Conservation (phyloP, 2,113 vertebrate species). For the Gallinago undulata region DNA sequence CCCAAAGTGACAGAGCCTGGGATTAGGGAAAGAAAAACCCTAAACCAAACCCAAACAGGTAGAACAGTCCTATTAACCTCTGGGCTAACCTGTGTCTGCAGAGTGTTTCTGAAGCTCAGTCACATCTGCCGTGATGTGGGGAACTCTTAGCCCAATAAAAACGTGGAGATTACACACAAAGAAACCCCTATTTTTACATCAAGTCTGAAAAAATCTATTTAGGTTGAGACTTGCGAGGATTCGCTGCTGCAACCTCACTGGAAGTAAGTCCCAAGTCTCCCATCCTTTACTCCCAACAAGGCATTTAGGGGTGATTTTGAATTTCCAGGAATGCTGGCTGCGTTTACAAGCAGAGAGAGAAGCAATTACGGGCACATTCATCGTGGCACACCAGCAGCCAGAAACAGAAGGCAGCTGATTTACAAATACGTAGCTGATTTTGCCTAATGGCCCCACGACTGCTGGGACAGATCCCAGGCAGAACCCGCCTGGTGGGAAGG, state of each 20-base stretch:
- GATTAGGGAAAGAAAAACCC: not conserved
- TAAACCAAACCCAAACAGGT: not conserved
- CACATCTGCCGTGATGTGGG: not conserved
- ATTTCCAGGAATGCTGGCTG: not conserved
- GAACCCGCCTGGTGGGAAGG: not conserved
- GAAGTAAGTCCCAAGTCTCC: not conserved
- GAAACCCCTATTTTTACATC: not conserved
- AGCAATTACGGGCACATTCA: not conserved
- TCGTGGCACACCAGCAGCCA: not conserved
- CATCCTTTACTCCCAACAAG: not conserved
- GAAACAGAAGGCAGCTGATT: not conserved
- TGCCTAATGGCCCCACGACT: too few relatives aligned
- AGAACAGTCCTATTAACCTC: too few relatives aligned
- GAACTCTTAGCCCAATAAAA: not conserved
- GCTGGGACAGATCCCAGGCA: not conserved
- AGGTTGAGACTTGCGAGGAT: not conserved
- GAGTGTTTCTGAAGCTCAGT: not conserved
- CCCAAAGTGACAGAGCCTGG: not conserved
- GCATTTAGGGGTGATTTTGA: not conserved
- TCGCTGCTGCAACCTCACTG: not conserved
- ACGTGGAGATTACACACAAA: rapidly evolving
- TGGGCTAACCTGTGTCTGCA: not conserved
- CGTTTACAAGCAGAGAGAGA: not conserved
- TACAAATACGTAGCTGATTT: rapidly evolving
- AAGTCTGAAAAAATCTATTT: not conserved